phyloP scores from a whole-genome alignment of 2,888 invertebrate species.

The Catocala nupta region DNA sequence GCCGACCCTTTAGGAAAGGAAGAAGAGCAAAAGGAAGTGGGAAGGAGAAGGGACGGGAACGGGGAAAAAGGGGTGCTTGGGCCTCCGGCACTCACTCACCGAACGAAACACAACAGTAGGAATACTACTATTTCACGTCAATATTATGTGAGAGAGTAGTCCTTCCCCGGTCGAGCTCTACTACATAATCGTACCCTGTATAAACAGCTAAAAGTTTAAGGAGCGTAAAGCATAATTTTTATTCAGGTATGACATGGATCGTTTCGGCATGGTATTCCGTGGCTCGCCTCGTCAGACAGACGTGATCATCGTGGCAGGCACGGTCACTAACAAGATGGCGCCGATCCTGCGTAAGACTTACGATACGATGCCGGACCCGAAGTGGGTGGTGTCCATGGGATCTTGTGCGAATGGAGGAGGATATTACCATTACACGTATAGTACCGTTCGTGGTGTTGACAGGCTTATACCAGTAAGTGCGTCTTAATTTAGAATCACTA shows the following conservation, averaged over 20 bases:
- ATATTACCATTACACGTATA: constrained; percentile 99
- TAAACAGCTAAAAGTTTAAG: no score
- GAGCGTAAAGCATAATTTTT: neutral
- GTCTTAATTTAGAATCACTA: neutral
- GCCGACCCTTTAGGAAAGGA: no score
- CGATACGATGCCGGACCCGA: constrained; percentile 98
- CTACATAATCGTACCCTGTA: no score
- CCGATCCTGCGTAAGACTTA: constrained; percentile 98
- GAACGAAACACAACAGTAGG: no score
- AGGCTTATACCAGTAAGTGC: constrained; percentile 75
- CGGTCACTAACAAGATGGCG: constrained; percentile 99
- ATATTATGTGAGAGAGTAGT: no score
- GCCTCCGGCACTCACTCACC: no score
- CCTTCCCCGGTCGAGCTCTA: no score
- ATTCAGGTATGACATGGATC: constrained; percentile 97
- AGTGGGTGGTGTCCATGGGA: constrained; percentile 99
- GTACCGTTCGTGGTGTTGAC: constrained; percentile 91
- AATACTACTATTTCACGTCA: no score
- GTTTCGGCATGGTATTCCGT: constrained; percentile 98
- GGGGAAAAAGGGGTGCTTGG: no score
- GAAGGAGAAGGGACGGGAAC: no score
- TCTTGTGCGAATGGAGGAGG: constrained; percentile 99
- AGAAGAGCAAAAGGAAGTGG: no score
- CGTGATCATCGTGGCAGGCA: constrained; percentile 99
- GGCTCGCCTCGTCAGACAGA: constrained; percentile 99